phyloP scores from a whole-genome alignment of 2,113 vertebrate species.

The Helogale parvula region DNA sequence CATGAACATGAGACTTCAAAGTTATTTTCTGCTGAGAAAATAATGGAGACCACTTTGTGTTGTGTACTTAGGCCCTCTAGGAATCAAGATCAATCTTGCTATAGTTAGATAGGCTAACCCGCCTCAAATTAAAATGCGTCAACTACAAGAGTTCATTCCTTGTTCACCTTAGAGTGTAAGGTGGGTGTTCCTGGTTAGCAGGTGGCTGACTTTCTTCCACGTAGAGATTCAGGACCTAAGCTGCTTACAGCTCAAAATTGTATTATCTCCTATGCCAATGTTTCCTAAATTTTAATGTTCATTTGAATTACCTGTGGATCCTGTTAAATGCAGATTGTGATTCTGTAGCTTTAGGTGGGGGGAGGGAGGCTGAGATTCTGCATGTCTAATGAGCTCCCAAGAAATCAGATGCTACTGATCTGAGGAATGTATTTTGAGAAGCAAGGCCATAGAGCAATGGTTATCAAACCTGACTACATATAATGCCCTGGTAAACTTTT shows the following conservation, averaged over 20 bases:
- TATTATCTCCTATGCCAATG: neutral
- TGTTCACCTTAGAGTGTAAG: neutral
- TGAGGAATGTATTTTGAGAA: conserved; percentile 4
- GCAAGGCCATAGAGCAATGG: neutral
- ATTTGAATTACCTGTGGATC: conserved; percentile 2
- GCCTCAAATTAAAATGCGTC: neutral
- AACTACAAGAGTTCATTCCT: neutral
- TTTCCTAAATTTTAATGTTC: conserved; percentile 38
- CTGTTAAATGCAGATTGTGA: neutral
- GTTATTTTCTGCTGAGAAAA: neutral
- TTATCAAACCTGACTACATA: neutral
- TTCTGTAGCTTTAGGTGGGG: neutral
- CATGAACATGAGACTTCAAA: neutral
- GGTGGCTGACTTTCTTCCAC: neutral
- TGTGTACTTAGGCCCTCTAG: neutral
- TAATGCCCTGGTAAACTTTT: neutral
- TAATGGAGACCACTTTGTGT: neutral
- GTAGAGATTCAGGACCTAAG: neutral
- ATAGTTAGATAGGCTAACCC: neutral
- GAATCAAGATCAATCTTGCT: neutral
- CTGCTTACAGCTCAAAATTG: neutral
- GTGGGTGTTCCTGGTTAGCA: neutral
- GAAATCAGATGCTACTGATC: neutral
- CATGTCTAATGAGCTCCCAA: neutral
- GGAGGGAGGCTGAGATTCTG: neutral